Evolutionary conservation across 2,113 vertebrate species (phyloP).

Genomic region (Emydocephalus ijimae): DNA sequence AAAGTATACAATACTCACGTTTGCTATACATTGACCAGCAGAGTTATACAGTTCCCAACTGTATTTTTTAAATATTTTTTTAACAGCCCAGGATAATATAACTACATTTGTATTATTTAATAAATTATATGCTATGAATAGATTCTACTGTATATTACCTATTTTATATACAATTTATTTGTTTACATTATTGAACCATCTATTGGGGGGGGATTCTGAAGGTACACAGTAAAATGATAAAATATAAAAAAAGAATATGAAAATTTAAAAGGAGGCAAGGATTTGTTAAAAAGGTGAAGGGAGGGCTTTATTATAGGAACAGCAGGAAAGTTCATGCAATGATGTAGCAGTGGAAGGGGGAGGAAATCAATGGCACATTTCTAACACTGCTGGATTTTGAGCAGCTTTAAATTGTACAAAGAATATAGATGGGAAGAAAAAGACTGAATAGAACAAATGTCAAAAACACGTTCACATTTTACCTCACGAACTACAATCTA

Average conservation of each 20-base stretch:
- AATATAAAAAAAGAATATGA: not conserved
- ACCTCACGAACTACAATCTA: not conserved
- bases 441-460: not conserved
- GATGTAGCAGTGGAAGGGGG: not conserved
- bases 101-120: not conserved
- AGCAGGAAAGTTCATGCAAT: not conserved
- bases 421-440: not conserved
- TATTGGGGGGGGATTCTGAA: not conserved
- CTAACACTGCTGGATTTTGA: not conserved
- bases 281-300: not conserved
- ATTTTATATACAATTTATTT: not conserved
- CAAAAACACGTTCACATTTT: not conserved
- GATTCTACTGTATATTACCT: not conserved
- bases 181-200: not conserved
- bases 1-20: not conserved
- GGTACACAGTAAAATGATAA: not conserved
- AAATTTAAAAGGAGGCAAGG: not conserved
- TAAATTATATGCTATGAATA: not conserved
- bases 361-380: not conserved
- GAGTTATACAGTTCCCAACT: not conserved
- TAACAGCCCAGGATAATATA: not conserved
- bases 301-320: not conserved
- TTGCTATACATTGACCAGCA: not conserved
- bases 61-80: not conserved
- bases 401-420: not conserved